Conservation (phyloP, 2,113 vertebrate species). For the Cynoglossus semilaevis region DNA sequence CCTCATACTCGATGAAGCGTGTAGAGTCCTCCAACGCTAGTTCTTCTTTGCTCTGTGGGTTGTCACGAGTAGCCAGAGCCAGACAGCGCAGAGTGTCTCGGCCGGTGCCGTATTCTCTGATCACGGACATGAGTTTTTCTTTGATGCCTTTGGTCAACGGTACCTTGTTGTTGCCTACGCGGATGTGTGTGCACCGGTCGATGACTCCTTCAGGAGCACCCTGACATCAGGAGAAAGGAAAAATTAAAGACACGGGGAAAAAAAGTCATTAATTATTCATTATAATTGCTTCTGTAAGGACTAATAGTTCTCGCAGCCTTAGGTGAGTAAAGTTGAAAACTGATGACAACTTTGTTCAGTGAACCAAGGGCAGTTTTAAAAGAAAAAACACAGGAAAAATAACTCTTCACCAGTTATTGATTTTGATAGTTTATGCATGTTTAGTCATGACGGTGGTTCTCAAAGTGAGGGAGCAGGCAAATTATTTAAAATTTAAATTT, state of each 20-base stretch:
- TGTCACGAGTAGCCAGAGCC: slow-evolving; percentile 95
- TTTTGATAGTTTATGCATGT: too few relatives aligned
- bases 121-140: slow-evolving; percentile 92
- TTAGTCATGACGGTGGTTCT: too few relatives aligned
- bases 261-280: too few relatives aligned
- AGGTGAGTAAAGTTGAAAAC: too few relatives aligned
- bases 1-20: slow-evolving; percentile 93
- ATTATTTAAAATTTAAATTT: too few relatives aligned
- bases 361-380: too few relatives aligned
- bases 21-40: slow-evolving; percentile 87
- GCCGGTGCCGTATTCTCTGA: slow-evolving; percentile 93
- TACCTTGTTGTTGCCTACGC: slow-evolving; percentile 87
- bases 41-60: slow-evolving; percentile 82
- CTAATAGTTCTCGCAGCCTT: too few relatives aligned
- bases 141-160: slow-evolving; percentile 86
- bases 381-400: too few relatives aligned
- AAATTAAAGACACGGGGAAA: neutral
- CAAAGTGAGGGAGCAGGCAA: too few relatives aligned
- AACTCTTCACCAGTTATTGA: too few relatives aligned
- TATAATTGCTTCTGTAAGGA: too few relatives aligned
- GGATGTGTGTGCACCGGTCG: slow-evolving; percentile 92
- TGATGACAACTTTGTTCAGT: too few relatives aligned
- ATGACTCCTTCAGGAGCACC: slow-evolving; percentile 97
- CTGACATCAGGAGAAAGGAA: slow-evolving; percentile 61
- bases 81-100: slow-evolving; percentile 92